A percentile compares a stretch with the other conserved stretches of the same genome.
phyloP scores from a whole-genome alignment of 2,113 vertebrate genomes.

The Gulo gulo region DNA sequence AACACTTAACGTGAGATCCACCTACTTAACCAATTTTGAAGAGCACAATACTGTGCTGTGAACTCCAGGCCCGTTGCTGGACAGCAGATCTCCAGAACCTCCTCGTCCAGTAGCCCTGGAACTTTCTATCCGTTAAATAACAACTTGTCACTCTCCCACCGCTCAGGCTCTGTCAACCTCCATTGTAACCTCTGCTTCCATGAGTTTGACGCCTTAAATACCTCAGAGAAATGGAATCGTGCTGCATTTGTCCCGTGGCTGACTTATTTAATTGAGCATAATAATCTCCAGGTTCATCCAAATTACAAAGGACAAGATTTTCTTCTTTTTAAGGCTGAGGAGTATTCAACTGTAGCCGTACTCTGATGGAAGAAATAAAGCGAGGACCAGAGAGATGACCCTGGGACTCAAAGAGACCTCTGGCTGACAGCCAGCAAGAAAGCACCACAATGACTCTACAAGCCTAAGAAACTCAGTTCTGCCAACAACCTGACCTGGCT shows the following conservation, averaged over 20 bases:
- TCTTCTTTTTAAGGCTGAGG: neutral
- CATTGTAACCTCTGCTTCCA: neutral
- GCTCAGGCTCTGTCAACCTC: neutral
- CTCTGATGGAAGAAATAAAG: neutral
- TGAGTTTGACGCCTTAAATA: neutral
- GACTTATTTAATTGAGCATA: neutral
- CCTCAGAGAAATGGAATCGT: neutral
- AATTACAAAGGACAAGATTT: neutral
- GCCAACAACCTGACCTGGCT: neutral
- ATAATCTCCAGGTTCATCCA: neutral
- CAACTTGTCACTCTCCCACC: no score
- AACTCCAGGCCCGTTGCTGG: neutral
- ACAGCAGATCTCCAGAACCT: neutral
- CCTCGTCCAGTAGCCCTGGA: neutral
- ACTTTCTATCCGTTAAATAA: neutral
- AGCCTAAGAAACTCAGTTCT: neutral
- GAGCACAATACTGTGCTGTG: neutral
- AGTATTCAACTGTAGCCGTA: neutral
- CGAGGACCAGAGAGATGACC: neutral
- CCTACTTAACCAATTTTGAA: neutral
- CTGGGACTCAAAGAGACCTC: neutral
- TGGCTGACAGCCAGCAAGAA: neutral
- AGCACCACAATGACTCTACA: neutral
- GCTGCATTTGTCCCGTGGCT: neutral
- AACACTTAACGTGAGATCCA: neutral